Percentiles rank a stretch among this genome's conserved stretches.
Conservation (phyloP, 2,888 invertebrate genomes). For the Galeopsomyia nigrocyanea region DNA sequence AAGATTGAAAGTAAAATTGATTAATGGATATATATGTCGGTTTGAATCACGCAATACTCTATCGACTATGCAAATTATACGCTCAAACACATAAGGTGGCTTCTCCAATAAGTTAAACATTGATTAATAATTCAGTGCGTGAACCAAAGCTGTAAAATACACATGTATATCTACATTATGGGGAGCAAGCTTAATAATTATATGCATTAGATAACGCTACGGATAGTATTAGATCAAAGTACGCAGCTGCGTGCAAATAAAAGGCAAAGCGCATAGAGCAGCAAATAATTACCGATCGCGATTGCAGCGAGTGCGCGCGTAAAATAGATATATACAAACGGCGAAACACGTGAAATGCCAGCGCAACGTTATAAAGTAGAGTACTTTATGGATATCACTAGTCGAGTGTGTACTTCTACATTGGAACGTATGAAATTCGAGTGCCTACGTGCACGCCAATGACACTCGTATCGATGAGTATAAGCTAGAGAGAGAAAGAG, state of each 20-base stretch:
- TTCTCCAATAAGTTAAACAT: too few species aligned
- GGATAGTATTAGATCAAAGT: too few species aligned
- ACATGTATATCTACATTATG: too few species aligned
- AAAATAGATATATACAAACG: conserved; percentile 23
- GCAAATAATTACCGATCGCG: conserved; percentile 32
- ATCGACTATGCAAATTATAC: too few species aligned
- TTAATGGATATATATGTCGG: too few species aligned
- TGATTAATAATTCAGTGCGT: too few species aligned
- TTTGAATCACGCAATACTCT: too few species aligned
- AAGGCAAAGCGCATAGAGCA: not conserved
- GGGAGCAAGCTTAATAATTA: too few species aligned
- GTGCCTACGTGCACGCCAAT: conserved; percentile 29
- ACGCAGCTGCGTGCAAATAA: not conserved
- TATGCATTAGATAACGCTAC: too few species aligned
- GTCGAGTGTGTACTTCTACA: conserved; percentile 30
- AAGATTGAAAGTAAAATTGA: too few species aligned
- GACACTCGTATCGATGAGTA: conserved; percentile 41
- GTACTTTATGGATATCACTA: conserved; percentile 31
- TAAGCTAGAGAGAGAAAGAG: conserved; percentile 2
- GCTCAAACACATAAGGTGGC: too few species aligned
- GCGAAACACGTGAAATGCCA: conserved; percentile 36
- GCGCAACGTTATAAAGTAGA: not conserved
- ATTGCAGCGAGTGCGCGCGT: conserved; percentile 3
- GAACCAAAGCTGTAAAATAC: too few species aligned
- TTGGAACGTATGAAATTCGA: conserved; percentile 40